Base-by-base conservation (phyloP, 2,797 vertebrate genomes). In the Fistularia tabacaria region DNA sequence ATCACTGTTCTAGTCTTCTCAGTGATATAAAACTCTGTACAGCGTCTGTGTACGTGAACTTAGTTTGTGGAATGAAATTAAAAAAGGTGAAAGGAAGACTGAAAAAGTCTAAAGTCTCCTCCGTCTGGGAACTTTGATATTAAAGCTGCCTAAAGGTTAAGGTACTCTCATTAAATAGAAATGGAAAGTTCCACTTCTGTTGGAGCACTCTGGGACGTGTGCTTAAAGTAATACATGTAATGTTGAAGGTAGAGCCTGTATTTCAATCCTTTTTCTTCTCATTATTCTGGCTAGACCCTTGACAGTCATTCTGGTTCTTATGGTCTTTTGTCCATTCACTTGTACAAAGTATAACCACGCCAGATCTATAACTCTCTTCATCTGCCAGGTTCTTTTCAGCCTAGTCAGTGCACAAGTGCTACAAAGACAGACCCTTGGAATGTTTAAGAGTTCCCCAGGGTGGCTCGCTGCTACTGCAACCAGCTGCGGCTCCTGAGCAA, bases 1-100 rank as follows among this genome's bases (percentile, higher is more conserved):
- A 87, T 87, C 79, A 86, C 77, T 80, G 77, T 81, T 79, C 73
- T 59, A 73, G 71, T 43, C 81, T 82, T 87, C 71, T 82, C 73
- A 82, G 71, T 68, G 74, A 81, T 85, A 87, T 87, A 86, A 82
- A 79, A 82, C 61, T 69, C 56, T 66, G 57, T 46, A 40, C 7
- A 15, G 8, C 7, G 40, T 25, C 37, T 9, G 25, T 46, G 51
- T 71, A 78, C 71, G 74, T 49, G 53, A 66, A 80, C 71, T 74
- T 58, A 40, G 64, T 64, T 69, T 73, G 61, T 55, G 55, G 54
- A 68, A 66, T 66, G 62, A 57, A 81, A 81, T 82, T 85, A 61
- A 83, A 84, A 83, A 77, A 62, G 62, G 59, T 62, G 49, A 64
- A 42, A 71, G 56, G 45, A 64, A 53, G 68, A 74, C 46, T 61